Evolutionary conservation across 2,113 vertebrate species (phyloP).

Genomic region (Baryphthengus martii): DNA sequence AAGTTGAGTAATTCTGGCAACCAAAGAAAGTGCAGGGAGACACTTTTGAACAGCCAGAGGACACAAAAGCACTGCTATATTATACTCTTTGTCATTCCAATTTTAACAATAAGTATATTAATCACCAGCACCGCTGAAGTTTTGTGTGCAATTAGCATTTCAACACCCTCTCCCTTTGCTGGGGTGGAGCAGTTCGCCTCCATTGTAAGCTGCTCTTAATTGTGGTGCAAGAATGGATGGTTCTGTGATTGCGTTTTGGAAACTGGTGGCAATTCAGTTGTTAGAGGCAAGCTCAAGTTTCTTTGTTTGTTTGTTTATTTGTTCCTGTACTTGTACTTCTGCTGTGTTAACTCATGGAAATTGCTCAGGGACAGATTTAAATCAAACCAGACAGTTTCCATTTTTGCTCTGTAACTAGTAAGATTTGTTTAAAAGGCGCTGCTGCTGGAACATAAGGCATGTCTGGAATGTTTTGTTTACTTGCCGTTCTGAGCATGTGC

Average conservation of each 20-base stretch:
- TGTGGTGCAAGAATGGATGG: conserved; percentile 31
- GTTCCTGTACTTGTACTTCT: conserved; percentile 64
- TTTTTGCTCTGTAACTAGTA: conserved; percentile 75
- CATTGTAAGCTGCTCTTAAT: conserved; percentile 48
- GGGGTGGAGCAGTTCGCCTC: conserved; percentile 29
- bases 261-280: conserved; percentile 40
- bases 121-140: conserved; percentile 59
- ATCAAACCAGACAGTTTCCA: conserved; percentile 76
- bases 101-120: conserved; percentile 73
- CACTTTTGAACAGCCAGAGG: conserved; percentile 68
- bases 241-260: conserved; percentile 42
- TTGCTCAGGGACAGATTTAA: conserved; percentile 76
- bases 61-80: conserved; percentile 61
- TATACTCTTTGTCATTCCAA: conserved; percentile 71
- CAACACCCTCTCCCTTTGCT: conserved; percentile 27
- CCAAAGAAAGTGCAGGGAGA: conserved; percentile 66
- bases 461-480: conserved; percentile 67
- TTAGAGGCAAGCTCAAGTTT: conserved; percentile 49
- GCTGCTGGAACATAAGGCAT: conserved; percentile 60
- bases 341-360: conserved; percentile 75
- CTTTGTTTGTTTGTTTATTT: conserved; percentile 69
- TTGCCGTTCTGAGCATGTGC: conserved; percentile 45
- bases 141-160: conserved; percentile 68
- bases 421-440: conserved; percentile 71
- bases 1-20: conserved; percentile 75